These are phyloP conservation scores for Tipula confusa DNA, from an alignment of 2,888 invertebrate species.

Conservation along the genomic window DNA sequence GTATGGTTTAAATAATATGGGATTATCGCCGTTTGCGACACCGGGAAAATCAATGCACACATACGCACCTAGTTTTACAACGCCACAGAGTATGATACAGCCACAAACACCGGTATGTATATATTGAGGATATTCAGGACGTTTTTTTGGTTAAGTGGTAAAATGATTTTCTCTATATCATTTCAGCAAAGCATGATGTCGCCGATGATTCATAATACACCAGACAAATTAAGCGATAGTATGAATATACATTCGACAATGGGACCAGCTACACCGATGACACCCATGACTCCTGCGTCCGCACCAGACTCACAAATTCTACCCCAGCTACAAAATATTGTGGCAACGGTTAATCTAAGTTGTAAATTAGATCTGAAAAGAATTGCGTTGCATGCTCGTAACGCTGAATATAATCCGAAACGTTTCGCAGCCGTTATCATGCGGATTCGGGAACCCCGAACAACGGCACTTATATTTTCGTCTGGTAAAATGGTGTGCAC, in stretches of 20 bases:
- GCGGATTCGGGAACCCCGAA: constrained; percentile 86
- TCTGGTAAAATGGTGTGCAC: constrained; percentile 85
- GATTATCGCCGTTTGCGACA: constrained; percentile 58
- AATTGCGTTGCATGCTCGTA: constrained; percentile 95
- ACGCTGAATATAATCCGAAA: constrained; percentile 99
- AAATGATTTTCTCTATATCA: constrained; percentile 31
- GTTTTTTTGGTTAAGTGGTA: background rate
- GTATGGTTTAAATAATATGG: constrained; percentile 48
- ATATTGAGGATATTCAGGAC: background rate
- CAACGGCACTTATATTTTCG: constrained; percentile 69
- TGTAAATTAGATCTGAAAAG: constrained; percentile 94
- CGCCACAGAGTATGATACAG: constrained; percentile 82
- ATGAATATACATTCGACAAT: constrained; percentile 55
- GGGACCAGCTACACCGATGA: constrained; percentile 69
- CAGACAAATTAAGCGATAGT: constrained; percentile 40
- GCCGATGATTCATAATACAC: constrained; percentile 63
- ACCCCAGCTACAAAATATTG: constrained; percentile 84
- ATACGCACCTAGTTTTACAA: constrained; percentile 70
- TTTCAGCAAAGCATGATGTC: constrained; percentile 80
- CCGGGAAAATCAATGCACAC: constrained; percentile 71
- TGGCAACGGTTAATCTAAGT: constrained; percentile 93
- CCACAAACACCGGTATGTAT: constrained; percentile 76
- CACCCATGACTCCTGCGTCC: constrained; percentile 89
- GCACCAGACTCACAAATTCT: constrained; percentile 86
- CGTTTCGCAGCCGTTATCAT: constrained; percentile 99